A percentile compares a stretch with the other conserved stretches of the same genome.
These are phyloP conservation scores for Oncopeltus fasciatus DNA, from an alignment of 1,140 invertebrate species.

Conservation along the genomic window DNA sequence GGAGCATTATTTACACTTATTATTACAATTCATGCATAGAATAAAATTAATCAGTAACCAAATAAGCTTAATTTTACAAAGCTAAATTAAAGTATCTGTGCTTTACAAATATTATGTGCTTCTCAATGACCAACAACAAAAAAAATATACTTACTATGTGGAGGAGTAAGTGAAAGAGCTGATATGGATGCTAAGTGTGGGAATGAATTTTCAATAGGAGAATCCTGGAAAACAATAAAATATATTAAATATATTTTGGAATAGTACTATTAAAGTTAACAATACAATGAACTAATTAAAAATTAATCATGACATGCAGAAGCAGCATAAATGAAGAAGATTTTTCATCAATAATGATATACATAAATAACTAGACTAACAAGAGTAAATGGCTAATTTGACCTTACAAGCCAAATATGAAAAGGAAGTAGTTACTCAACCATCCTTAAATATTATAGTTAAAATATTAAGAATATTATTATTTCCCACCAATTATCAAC, in stretches of 20 bases:
- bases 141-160: conserved; percentile 48
- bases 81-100: background rate
- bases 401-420: too few species aligned
- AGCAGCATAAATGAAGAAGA: too few species aligned
- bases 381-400: too few species aligned
- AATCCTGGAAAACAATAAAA: conserved; percentile 25
- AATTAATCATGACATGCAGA: too few species aligned
- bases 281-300: background rate
- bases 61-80: background rate
- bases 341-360: too few species aligned
- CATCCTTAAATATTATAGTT: too few species aligned
- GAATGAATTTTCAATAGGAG: conserved; percentile 29
- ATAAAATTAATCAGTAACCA: background rate
- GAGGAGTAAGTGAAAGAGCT: conserved; percentile 57
- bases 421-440: too few species aligned
- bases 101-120: background rate
- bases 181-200: conserved; percentile 46
- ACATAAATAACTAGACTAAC: too few species aligned
- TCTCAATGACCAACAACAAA: background rate
- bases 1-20: conserved; percentile 6
- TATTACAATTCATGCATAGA: background rate
- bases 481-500: too few species aligned
- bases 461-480: too few species aligned
- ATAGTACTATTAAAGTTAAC: background rate
- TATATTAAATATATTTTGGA: background rate